Conservation (phyloP, 2,888 invertebrate genomes). For the Eristalinus aeneus region DNA sequence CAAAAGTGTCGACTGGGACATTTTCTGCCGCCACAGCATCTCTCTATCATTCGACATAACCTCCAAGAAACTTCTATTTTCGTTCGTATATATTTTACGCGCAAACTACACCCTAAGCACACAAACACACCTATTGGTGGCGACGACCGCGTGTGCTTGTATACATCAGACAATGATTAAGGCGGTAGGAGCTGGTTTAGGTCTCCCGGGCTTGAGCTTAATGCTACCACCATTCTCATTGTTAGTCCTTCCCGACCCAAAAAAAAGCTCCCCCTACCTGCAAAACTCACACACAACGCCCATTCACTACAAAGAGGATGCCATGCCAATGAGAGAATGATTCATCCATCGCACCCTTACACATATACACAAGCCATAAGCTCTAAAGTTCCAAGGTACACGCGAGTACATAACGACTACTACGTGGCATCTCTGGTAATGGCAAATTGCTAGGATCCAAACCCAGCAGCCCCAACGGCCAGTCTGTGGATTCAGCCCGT, state of each 20-base stretch:
- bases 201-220: not conserved
- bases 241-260: constrained; percentile 5
- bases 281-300: not conserved
- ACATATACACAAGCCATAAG: not conserved
- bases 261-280: constrained; percentile 30
- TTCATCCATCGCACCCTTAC: constrained; percentile 11
- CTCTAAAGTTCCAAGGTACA: not conserved
- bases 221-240: not conserved
- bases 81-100: not conserved
- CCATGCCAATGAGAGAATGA: constrained; percentile 15
- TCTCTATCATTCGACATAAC: not conserved
- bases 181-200: constrained; percentile 15
- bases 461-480: not conserved
- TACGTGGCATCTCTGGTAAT: constrained; percentile 30
- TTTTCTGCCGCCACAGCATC: not conserved
- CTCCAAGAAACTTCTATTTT: constrained; percentile 21
- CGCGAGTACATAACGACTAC: constrained; percentile 16
- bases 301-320: constrained; percentile 13
- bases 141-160: not conserved
- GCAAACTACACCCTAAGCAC: not conserved
- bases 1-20: constrained; percentile 40
- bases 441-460: constrained; percentile 17
- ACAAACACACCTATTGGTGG: not conserved
- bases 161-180: constrained; percentile 24
- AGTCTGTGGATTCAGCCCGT: not conserved